Evolutionary conservation across 2,797 vertebrate genomes (phyloP), one percentile per base, ranked within the genome.

Genomic region (Phataginus tetradactyla): DNA sequence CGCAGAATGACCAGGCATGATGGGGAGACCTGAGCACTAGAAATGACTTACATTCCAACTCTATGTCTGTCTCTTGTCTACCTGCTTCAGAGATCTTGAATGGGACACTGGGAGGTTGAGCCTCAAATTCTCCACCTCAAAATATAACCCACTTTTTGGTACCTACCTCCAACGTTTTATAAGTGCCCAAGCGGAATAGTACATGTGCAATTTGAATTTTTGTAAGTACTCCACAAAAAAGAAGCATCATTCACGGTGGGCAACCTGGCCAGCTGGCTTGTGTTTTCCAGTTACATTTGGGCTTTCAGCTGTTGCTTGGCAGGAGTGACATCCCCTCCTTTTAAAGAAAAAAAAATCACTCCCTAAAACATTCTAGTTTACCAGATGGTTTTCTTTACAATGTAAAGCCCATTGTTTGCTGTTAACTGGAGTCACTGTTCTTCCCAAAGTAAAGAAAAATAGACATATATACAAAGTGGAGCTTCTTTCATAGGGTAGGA

Each of bases 371-470:
- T 78, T 92, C 80, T 84, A 93, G 32, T 86, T 92, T 81, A 95
- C 80, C 85, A 95, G 59, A 95, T 94, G 90, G 51, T 93, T 94
- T 96, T 71, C 88, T 93, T 95, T 95, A 78, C 7, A 69, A 55
- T 81, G 69, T 68, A 86, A 96, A 90, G 64, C 27, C 23, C 29
- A 68, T 90, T 91, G 61, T 91, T 96, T 97, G 66, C 72, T 94
- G 18, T 94, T 87, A 87, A 61, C 11, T 37, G 5, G 27, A 90
- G 34, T 78, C 55, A 78, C 42, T 90, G 23, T 74, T 95, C 20
- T 75, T 68, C 89, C 23, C 39, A 81, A 91, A 77, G 64, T n/a
- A 84, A 87, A 78, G 37, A 13, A 74, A 91, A 80, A 95, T 90
- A 5, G 72, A 81, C 32, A 29, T 32, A 42, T 32, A 75, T 88